Conservation (phyloP, 2,797 vertebrate species). For the Trematomus bernacchii region DNA sequence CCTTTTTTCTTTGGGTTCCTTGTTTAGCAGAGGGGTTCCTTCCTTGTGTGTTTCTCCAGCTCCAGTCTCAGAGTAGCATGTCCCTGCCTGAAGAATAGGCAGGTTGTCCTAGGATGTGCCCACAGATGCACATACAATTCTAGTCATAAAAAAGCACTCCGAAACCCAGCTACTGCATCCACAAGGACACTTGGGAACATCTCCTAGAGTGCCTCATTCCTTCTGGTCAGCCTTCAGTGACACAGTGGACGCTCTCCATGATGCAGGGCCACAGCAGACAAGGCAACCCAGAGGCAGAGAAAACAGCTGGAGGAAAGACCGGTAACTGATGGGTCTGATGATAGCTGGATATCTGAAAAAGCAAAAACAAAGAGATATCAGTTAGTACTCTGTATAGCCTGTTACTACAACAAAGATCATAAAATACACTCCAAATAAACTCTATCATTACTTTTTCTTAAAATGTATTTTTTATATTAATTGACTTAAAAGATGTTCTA, state of each 20-base stretch:
- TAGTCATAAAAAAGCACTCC: slow-evolving; percentile 76
- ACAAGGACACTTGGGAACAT: slow-evolving; percentile 79
- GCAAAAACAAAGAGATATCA: slow-evolving; percentile 58
- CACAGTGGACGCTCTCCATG: slow-evolving; percentile 84
- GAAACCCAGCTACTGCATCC: slow-evolving; percentile 81
- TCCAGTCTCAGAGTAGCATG: slow-evolving; percentile 77
- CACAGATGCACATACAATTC: slow-evolving; percentile 69
- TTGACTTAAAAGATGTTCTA: not conserved
- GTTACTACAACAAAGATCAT: slow-evolving; percentile 2
- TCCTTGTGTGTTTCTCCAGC: slow-evolving; percentile 53
- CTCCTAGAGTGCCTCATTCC: slow-evolving; percentile 83
- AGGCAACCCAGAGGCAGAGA: slow-evolving; percentile 40
- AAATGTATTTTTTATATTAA: not conserved
- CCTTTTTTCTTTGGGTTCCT: slow-evolving; percentile 60
- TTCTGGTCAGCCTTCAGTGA: slow-evolving; percentile 82
- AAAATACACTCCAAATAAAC: slow-evolving; percentile 12
- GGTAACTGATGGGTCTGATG: slow-evolving; percentile 24
- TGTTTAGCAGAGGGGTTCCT: slow-evolving; percentile 51
- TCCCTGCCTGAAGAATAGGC: slow-evolving; percentile 73
- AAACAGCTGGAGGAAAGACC: slow-evolving; percentile 14
- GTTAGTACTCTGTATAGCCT: not conserved
- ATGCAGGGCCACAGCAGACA: slow-evolving; percentile 64
- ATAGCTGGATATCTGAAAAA: slow-evolving; percentile 72
- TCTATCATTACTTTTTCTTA: not conserved
- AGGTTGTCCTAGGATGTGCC: slow-evolving; percentile 77